Evolutionary conservation across 1,140 invertebrate genomes (phyloP).

Genomic region (Dendrolimus kikuchii): DNA sequence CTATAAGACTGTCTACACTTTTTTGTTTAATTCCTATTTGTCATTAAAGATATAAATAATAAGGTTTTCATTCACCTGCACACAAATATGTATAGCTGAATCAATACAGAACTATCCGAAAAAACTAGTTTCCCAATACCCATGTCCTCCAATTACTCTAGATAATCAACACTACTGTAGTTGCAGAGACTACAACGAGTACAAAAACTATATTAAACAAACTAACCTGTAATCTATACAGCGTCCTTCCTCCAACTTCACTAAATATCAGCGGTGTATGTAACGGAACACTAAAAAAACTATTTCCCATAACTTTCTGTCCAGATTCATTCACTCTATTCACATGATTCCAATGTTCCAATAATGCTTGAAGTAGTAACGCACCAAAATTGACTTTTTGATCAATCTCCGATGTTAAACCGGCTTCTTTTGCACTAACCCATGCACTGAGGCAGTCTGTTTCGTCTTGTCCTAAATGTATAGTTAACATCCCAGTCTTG

Average conservation of each 20-base stretch:
- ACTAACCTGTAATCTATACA: constrained; percentile 76
- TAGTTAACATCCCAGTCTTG: constrained; percentile 98
- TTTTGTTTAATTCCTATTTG: no score
- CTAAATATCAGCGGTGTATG: constrained; percentile 99
- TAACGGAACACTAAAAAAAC: constrained; percentile 92
- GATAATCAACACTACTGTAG: no score
- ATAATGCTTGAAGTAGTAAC: constrained; percentile 92
- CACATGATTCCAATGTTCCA: constrained; percentile 94
- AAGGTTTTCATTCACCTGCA: no score
- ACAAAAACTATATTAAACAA: not conserved
- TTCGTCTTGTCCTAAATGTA: constrained; percentile 97
- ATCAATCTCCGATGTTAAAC: constrained; percentile 86
- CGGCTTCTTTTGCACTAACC: constrained; percentile 97
- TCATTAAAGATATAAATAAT: no score
- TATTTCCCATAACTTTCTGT: constrained; percentile 80
- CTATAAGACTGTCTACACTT: no score
- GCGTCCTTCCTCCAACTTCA: constrained; percentile 94
- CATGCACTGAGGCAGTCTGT: constrained; percentile 98
- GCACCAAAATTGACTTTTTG: constrained; percentile 98
- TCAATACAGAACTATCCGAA: no score
- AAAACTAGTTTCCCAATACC: no score
- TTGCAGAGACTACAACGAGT: no score
- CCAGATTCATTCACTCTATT: constrained; percentile 77
- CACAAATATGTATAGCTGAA: no score
- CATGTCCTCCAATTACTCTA: not conserved